A percentile compares a stretch with the other conserved stretches of the same genome.
Evolutionary conservation across 2,113 vertebrate genomes (phyloP).

Genomic region (zebrafish (Danio rerio)): DNA sequence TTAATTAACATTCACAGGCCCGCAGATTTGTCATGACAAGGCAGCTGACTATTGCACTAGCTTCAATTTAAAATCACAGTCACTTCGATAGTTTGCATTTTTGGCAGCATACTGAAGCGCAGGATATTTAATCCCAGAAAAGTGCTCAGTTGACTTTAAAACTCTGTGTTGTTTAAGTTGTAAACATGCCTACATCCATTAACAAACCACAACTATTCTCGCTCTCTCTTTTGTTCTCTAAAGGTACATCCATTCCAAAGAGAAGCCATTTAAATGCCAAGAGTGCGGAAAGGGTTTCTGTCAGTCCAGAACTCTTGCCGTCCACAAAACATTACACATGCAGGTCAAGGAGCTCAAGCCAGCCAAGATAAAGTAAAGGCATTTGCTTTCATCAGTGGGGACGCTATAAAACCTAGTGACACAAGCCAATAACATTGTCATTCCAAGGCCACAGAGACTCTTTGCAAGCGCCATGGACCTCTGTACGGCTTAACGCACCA

Average conservation of each 20-base stretch:
- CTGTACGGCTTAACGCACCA: constrained; percentile 26
- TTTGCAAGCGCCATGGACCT: constrained; percentile 7
- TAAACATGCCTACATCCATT: constrained; percentile 3
- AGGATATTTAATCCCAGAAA: constrained; percentile 8
- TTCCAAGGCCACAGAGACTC: constrained; percentile 54
- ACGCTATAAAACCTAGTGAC: constrained; percentile 64
- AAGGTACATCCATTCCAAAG: constrained; percentile 99
- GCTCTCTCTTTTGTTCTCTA: constrained; percentile 51
- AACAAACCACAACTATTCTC: constrained; percentile 13
- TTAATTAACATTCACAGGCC: constrained; percentile 26
- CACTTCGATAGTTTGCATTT: constrained; percentile 3
- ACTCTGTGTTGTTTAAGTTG: constrained; percentile 12
- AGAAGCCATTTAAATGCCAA: constrained; percentile 99
- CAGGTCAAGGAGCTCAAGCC: constrained; percentile 98
- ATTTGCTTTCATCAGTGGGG: constrained; percentile 49
- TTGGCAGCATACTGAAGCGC: background rate
- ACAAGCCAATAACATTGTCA: constrained; percentile 56
- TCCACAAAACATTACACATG: constrained; percentile 99
- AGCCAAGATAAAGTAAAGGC: constrained; percentile 91
- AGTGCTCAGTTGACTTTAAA: background rate
- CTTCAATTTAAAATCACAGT: background rate
- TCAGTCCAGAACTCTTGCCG: constrained; percentile 97
- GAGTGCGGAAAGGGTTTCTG: constrained; percentile 99
- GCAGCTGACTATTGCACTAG: background rate
- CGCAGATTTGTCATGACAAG: constrained; percentile 17